A percentile compares a stretch with the other conserved stretches of the same genome.
Conservation (phyloP, 2,797 vertebrate species). For the Phalanger gymnotis region DNA sequence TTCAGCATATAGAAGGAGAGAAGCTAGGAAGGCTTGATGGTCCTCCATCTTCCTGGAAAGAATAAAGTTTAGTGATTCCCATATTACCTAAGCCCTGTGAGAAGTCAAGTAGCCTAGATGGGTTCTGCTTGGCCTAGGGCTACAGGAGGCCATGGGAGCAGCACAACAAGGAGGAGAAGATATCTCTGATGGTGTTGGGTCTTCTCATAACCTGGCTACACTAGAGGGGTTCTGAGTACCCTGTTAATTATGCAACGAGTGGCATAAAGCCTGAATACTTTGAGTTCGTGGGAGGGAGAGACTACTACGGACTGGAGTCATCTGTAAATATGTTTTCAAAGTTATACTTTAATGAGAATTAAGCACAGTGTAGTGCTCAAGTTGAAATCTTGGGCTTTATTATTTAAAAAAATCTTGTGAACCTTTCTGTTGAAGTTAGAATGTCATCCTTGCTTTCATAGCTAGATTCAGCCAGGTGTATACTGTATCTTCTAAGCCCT, state of each 20-base stretch:
- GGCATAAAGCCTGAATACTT: not conserved
- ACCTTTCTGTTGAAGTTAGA: not conserved
- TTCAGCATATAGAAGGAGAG: not conserved
- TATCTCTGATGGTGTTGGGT: not conserved
- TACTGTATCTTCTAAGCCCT: not conserved
- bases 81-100: not conserved
- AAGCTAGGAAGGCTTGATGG: not conserved
- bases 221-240: not conserved
- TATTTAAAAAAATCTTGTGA: not conserved
- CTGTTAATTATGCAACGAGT: not conserved
- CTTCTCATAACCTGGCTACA: not conserved
- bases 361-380: fast-evolving
- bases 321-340: not conserved
- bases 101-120: not conserved
- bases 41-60: not conserved
- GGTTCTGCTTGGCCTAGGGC: not conserved
- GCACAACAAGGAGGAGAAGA: not conserved
- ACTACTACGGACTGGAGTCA: not conserved
- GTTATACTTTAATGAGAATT: not conserved
- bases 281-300: not conserved
- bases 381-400: not conserved
- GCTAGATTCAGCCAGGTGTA: not conserved
- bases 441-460: not conserved
- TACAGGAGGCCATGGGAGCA: not conserved
- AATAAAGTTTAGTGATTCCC: not conserved